Base-by-base conservation (phyloP, 1,140 invertebrate species). In the Drosophila sulfurigaster region DNA sequence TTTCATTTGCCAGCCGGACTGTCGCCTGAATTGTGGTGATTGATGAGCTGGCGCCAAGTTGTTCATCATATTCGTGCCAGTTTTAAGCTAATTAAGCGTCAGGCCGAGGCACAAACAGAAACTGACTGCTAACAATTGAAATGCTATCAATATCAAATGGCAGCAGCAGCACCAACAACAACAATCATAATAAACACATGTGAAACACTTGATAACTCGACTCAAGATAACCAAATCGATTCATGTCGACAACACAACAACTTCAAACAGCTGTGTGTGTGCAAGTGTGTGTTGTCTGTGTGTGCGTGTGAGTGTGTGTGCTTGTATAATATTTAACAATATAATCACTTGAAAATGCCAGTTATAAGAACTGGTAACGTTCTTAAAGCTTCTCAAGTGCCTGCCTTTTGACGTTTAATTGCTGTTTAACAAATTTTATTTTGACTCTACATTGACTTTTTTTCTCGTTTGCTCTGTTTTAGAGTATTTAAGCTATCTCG, bases 341-440 rank as follows among this genome's bases (percentile, higher is more conserved):
- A 72, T 72, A 76, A 76, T 72, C 62, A 66, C 68, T 76, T 72
- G 54, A 76, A 65, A 72, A 60, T 76, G 74, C 62, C 74, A 76
- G 60, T 45, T 71, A 71, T 64, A 56, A 69, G 65, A 74, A 57
- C 71, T 69, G 59, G 73, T 52, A 75, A 71, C 38, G 11, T 56
- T 62, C 38, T 38, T 20, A 41, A 57, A 56, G 57, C 68, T 35
- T 32, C 52, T 76, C 69, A 59, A 76, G 68, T 76, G 60, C 45
- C 3, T 45, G 45, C 54, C 48, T 46, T 63, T 76, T 72, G 74
- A 65, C 74, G 56, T 60, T 66, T 72, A 76, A 76, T 76, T 76
- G 62, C 35, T 46, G 10, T 59, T 76, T 65, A 58, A 66, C 56
- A 54, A 64, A 59, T 75, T 25, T 63, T 35, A 49, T 52, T 25